Percentiles rank a stretch among this genome's conserved stretches.
Evolutionary conservation across 2,888 invertebrate species (phyloP).

Genomic region (Pardosa pseudoannulata): DNA sequence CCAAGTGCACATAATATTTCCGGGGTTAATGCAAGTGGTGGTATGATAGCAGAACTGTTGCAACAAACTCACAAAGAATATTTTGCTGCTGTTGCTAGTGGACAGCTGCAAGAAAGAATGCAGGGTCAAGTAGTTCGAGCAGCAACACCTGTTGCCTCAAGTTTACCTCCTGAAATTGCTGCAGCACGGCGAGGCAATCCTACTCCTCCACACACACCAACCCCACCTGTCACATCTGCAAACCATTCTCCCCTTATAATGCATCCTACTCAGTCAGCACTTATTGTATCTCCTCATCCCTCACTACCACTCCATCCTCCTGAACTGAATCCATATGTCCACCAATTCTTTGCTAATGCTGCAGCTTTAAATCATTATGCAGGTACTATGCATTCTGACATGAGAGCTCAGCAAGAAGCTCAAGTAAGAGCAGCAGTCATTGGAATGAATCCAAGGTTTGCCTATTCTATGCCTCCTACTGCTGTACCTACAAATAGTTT

Average conservation of each 20-base stretch:
- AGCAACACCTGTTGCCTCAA: slow-evolving; percentile 73
- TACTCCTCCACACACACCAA: slow-evolving; percentile 74
- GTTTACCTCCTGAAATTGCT: slow-evolving; percentile 72
- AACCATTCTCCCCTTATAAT: slow-evolving; percentile 67
- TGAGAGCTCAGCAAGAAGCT: slow-evolving; percentile 74
- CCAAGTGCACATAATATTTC: slow-evolving; percentile 47
- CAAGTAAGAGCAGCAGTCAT: slow-evolving; percentile 71
- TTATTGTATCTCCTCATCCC: slow-evolving; percentile 73
- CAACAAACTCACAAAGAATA: slow-evolving; percentile 75
- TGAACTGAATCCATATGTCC: slow-evolving; percentile 72
- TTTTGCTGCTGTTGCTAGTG: slow-evolving; percentile 48
- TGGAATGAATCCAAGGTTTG: slow-evolving; percentile 71
- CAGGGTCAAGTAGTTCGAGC: slow-evolving; percentile 72
- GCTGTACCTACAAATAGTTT: slow-evolving; percentile 46
- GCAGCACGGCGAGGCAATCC: slow-evolving; percentile 73
- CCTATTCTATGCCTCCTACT: slow-evolving; percentile 66
- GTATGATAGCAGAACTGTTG: slow-evolving; percentile 74
- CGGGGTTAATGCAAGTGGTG: slow-evolving; percentile 56
- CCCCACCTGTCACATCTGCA: slow-evolving; percentile 72
- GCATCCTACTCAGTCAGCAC: slow-evolving; percentile 72
- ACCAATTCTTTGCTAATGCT: slow-evolving; percentile 73
- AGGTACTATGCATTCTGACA: slow-evolving; percentile 70
- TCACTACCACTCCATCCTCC: slow-evolving; percentile 71
- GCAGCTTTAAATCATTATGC: slow-evolving; percentile 68
- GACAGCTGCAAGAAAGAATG: slow-evolving; percentile 52